Percentiles rank a stretch among this genome's conserved stretches.
Conservation (phyloP, 2,113 vertebrate species). For the Saccopteryx bilineata region DNA sequence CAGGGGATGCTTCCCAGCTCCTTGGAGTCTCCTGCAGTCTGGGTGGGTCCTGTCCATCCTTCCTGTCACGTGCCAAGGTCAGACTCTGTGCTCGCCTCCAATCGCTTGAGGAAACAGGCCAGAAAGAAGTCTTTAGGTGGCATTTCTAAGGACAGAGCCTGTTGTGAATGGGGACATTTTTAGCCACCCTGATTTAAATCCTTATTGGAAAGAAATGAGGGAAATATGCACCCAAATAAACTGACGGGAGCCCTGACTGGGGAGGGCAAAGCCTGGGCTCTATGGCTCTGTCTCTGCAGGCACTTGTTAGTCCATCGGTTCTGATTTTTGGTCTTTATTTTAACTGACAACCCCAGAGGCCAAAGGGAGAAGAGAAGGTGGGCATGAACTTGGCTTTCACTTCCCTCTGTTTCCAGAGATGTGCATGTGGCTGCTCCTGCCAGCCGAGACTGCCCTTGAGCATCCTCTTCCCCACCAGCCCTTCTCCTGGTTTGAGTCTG, state of each 20-base stretch:
- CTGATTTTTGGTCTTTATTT: slow-evolving; percentile 1
- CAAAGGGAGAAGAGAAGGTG: background rate
- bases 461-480: background rate
- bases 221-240: background rate
- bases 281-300: background rate
- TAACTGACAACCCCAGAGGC: background rate
- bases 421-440: too few species aligned
- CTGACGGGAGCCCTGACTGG: background rate
- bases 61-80: background rate
- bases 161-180: background rate
- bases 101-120: background rate
- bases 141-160: background rate
- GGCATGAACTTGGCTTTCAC: background rate
- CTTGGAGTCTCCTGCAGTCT: background rate
- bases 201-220: slow-evolving; percentile 22
- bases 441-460: background rate
- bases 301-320: background rate
- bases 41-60: background rate
- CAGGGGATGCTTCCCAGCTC: background rate
- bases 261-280: background rate
- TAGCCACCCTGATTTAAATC: background rate
- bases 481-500: background rate
- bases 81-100: background rate
- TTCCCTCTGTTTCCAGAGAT: background rate
- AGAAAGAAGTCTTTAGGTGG: background rate